phyloP scores from a whole-genome alignment of 1,140 invertebrate genomes.

The Agrilus planipennis region DNA sequence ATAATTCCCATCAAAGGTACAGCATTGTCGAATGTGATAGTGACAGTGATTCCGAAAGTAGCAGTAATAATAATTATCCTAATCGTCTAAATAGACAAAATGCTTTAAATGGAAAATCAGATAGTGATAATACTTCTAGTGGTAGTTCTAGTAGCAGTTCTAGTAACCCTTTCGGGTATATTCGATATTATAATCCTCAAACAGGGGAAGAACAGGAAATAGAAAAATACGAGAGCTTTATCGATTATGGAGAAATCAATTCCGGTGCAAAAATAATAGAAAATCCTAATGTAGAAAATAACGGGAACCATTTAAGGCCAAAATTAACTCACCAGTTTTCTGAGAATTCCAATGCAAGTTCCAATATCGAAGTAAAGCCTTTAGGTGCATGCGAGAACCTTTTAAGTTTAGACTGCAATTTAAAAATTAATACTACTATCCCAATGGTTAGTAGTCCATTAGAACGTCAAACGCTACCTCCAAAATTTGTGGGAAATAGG shows the following conservation, averaged over 20 bases:
- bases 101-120: slow-evolving; percentile 38
- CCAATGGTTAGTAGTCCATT: slow-evolving; percentile 20
- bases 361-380: slow-evolving; percentile 34
- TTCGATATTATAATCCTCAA: slow-evolving; percentile 46
- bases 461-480: slow-evolving; percentile 35
- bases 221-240: slow-evolving; percentile 34
- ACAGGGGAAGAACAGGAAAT: slow-evolving; percentile 24
- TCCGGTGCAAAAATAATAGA: slow-evolving; percentile 14
- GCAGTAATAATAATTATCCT: slow-evolving; percentile 27
- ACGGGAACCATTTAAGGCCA: slow-evolving; percentile 33
- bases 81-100: slow-evolving; percentile 40
- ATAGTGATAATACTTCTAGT: slow-evolving; percentile 26
- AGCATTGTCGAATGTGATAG: slow-evolving; percentile 40
- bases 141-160: slow-evolving; percentile 22
- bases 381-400: slow-evolving; percentile 54
- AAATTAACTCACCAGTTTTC: slow-evolving; percentile 38
- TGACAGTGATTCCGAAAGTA: slow-evolving; percentile 29
- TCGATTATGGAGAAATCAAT: slow-evolving; percentile 32
- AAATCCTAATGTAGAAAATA: slow-evolving; percentile 13
- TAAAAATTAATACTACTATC: slow-evolving; percentile 23
- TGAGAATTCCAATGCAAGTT: slow-evolving; percentile 47
- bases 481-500: slow-evolving; percentile 43
- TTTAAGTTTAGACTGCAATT: slow-evolving; percentile 45
- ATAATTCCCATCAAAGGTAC: slow-evolving; percentile 38
- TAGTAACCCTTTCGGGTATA: slow-evolving; percentile 48